Conservation (phyloP, 2,797 vertebrate species). For the Heteromormyrus szaboi region DNA sequence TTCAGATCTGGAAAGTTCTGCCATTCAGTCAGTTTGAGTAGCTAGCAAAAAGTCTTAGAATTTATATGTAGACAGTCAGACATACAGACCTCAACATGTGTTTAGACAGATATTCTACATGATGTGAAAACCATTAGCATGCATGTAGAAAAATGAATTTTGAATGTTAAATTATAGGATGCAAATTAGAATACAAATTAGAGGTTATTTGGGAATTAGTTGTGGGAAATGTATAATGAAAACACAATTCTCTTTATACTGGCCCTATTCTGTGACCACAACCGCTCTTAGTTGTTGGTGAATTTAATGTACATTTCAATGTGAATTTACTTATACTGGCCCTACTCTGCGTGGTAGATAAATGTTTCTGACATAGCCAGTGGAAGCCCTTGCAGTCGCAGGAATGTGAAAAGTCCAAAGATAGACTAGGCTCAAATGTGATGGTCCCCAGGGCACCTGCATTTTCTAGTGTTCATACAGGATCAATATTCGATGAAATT, state of each 20-base stretch:
- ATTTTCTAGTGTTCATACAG: background rate
- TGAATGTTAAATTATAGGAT: background rate
- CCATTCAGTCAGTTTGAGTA: background rate
- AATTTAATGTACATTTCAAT: background rate
- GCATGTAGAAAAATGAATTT: background rate
- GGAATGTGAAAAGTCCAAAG: background rate
- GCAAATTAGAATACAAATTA: background rate
- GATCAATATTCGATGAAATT: background rate
- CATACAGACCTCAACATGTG: background rate
- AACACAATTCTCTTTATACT: background rate
- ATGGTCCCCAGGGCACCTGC: background rate
- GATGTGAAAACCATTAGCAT: background rate
- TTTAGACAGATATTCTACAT: background rate
- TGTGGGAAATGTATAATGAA: background rate
- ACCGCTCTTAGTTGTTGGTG: background rate
- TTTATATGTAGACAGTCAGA: background rate
- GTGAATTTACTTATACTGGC: background rate
- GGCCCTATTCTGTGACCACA: background rate
- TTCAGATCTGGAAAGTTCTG: background rate
- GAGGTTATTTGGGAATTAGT: background rate
- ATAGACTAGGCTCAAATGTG: background rate
- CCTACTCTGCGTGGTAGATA: background rate
- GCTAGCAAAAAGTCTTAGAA: background rate
- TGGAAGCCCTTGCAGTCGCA: background rate
- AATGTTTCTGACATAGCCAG: background rate